phyloP scores from a whole-genome alignment of 2,113 vertebrate species.

The Nerophis ophidion region DNA sequence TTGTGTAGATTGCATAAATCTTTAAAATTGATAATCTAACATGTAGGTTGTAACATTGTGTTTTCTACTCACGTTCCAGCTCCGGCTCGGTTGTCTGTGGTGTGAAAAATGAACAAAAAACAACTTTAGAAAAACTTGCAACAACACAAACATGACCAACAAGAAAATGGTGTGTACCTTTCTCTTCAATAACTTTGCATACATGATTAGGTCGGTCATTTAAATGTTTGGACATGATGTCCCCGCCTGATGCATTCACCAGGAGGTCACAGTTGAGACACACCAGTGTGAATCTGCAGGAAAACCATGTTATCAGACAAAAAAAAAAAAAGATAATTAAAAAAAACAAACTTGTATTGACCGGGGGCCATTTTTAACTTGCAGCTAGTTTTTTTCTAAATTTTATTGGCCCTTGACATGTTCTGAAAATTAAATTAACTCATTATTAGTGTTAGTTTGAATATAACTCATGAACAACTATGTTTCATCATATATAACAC shows the following conservation, averaged over 20 bases:
- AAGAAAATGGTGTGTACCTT: constrained; percentile 64
- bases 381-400: no score
- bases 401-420: no score
- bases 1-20: no score
- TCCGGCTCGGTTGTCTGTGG: constrained; percentile 49
- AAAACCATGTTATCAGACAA: background rate
- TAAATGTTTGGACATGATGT: constrained; percentile 89
- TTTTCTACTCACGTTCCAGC: constrained; percentile 54
- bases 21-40: no score
- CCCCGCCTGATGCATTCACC: constrained; percentile 75
- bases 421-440: no score
- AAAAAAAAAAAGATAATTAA: background rate
- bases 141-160: background rate
- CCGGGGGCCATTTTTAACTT: no score
- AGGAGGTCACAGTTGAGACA: constrained; percentile 91
- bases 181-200: constrained; percentile 85
- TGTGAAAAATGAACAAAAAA: constrained; percentile 32
- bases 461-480: no score
- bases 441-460: no score
- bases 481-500: no score
- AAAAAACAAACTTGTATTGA: background rate
- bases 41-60: constrained; percentile 9
- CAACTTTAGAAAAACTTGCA: constrained; percentile 18
- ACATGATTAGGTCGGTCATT: constrained; percentile 76
- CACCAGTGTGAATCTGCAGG: constrained; percentile 77